Conservation (phyloP, 2,797 vertebrate genomes). For the Graptemys geographica region DNA sequence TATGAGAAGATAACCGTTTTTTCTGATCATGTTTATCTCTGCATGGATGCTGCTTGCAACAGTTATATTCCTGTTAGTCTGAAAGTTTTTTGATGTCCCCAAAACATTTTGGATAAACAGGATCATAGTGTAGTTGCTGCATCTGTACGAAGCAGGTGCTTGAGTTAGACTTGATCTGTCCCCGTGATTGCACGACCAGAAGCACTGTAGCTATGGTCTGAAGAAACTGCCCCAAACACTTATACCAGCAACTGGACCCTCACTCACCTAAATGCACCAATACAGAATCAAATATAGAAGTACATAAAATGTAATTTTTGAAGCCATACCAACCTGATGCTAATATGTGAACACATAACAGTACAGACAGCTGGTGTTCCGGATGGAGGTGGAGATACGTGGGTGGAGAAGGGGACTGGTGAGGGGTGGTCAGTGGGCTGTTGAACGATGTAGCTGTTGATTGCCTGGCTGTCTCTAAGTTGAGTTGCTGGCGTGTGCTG, state of each 20-base stretch:
- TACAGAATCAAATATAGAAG: neutral
- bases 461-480: neutral
- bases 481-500: neutral
- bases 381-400: neutral
- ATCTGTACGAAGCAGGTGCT: neutral
- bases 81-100: neutral
- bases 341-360: neutral
- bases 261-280: neutral
- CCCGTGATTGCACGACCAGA: neutral
- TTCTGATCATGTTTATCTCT: neutral
- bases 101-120: neutral
- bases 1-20: too few relatives aligned
- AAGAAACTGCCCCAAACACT: neutral
- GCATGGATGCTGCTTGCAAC: neutral
- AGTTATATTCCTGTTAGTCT: neutral
- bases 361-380: too few relatives aligned
- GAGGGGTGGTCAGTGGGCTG: neutral
- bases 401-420: neutral
- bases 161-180: neutral
- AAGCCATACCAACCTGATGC: neutral
- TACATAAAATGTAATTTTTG: neutral
- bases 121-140: neutral
- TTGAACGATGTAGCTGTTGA: neutral
- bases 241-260: neutral
- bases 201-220: neutral